Evolutionary conservation across 2,113 vertebrate species (phyloP).

Genomic region (Aptenodytes patagonicus): DNA sequence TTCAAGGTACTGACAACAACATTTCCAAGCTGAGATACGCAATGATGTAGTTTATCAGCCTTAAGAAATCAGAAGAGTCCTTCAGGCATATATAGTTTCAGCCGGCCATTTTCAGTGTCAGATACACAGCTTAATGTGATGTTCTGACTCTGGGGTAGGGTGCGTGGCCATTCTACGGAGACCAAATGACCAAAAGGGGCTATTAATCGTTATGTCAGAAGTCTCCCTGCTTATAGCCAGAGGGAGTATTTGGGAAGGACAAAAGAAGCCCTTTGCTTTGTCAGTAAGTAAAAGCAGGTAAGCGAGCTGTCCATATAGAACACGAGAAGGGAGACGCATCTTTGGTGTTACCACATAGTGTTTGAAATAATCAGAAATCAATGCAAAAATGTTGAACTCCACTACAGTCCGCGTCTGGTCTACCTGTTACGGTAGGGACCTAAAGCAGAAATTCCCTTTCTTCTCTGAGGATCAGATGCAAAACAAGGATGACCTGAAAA

Average conservation of each 20-base stretch:
- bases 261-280: neutral
- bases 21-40: neutral
- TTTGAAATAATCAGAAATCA: neutral
- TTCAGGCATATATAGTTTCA: neutral
- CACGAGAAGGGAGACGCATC: neutral
- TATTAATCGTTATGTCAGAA: neutral
- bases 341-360: fast-evolving
- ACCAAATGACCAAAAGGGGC: neutral
- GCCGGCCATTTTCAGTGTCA: neutral
- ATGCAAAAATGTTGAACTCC: neutral
- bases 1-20: neutral
- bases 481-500: neutral
- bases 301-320: neutral
- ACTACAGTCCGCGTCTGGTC: neutral
- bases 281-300: neutral
- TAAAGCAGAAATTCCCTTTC: neutral
- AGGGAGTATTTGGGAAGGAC: neutral
- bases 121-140: too few relatives aligned
- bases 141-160: too few relatives aligned
- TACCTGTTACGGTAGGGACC: neutral
- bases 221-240: neutral
- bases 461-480: neutral
- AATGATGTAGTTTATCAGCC: neutral
- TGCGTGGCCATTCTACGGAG: fast-evolving
- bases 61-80: neutral